Evolutionary conservation across 64 coral and sea anemone genomes (phyloP).

Genomic region (Porites lutea): DNA sequence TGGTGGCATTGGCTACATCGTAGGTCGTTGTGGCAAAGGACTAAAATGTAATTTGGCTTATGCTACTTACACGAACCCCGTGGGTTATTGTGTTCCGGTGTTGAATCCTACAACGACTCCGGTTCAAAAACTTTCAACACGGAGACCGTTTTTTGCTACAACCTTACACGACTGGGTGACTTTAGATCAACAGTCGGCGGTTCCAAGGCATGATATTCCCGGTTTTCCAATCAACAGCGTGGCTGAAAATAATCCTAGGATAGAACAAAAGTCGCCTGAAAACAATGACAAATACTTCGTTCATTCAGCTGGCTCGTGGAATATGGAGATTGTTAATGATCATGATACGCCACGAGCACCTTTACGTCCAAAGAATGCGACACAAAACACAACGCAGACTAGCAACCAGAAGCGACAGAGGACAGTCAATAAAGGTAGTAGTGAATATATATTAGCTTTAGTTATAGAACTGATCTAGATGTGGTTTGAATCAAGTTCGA

Average conservation of each 20-base stretch:
- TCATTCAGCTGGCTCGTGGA: neutral
- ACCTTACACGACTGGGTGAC: neutral
- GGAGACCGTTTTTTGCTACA: neutral
- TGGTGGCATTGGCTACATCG: slow-evolving; percentile 11
- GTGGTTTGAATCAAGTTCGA: too few relatives aligned
- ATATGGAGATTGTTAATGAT: neutral
- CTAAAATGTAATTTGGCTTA: slow-evolving; percentile 21
- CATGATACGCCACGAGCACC: neutral
- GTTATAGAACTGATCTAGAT: too few relatives aligned
- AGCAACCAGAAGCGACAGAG: neutral
- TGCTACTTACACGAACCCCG: neutral
- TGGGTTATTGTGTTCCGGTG: slow-evolving; percentile 4
- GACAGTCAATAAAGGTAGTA: slow-evolving; percentile 9
- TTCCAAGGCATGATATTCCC: neutral
- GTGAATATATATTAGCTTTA: neutral
- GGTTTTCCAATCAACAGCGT: neutral
- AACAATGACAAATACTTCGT: neutral
- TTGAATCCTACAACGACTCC: neutral
- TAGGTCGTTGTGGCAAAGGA: slow-evolving; percentile 21
- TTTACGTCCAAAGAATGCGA: neutral
- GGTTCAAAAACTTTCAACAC: slow-evolving; percentile 7
- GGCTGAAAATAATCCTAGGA: neutral
- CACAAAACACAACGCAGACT: neutral
- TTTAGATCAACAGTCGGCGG: neutral
- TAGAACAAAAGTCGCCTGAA: neutral